Base-by-base conservation (phyloP, 2,888 invertebrate genomes). In the Neria commutata region DNA sequence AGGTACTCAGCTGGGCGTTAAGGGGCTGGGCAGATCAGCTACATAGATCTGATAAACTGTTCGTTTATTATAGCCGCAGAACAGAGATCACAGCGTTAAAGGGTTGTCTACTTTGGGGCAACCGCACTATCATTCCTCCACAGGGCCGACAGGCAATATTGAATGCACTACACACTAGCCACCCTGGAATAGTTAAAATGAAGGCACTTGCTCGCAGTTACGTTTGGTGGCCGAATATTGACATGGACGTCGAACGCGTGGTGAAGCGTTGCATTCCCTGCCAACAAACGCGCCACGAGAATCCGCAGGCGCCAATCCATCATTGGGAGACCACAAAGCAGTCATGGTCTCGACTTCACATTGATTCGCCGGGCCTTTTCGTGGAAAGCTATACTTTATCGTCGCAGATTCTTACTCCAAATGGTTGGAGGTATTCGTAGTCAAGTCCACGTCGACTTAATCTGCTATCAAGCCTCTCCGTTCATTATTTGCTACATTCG, bases 31-130 rank as follows among this genome's bases (percentile, higher is more conserved):
- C n/a, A n/a, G n/a, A n/a, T n/a, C n/a, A n/a, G n/a, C n/a, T n/a
- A n/a, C n/a, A n/a, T n/a, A n/a, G n/a, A n/a, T n/a, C n/a, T n/a
- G n/a, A n/a, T n/a, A n/a, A n/a, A n/a, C n/a, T n/a, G n/a, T n/a
- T n/a, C n/a, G n/a, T n/a, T n/a, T n/a, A n/a, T n/a, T n/a, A n/a
- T n/a, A n/a, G n/a, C n/a, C n/a, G n/a, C n/a, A n/a, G n/a, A n/a
- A n/a, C n/a, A n/a, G 57, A 57, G 26, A 58, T 58, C 11, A 26
- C 42, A 37, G 11, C 37, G 2, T 5, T 58, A 16, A 53, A 54
- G 10, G 50, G 46, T 8, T 60, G 57, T 37, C 29, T 58, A 26
- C 55, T 60, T 21, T 57, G 54, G 56, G 57, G 57, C 3, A 49
- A 49, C n/a, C 56, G 54, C 40, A 49, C 46, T 17, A 49, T 60